phyloP scores from a whole-genome alignment of 2,888 invertebrate genomes.

The Agrilus cyanescens region DNA sequence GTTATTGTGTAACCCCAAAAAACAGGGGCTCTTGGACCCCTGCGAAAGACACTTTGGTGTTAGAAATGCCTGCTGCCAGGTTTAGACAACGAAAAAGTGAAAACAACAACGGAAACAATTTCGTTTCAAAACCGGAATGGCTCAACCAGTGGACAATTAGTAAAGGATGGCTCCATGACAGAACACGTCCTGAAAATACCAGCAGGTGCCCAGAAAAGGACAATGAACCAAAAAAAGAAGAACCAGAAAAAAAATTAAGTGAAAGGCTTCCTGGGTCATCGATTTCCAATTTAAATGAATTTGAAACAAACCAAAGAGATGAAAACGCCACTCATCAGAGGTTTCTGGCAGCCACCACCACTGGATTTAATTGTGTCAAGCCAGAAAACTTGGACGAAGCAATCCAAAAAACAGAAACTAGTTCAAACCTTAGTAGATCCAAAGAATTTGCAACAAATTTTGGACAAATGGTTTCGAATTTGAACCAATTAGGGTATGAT shows the following conservation, averaged over 20 bases:
- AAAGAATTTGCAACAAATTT: too few relatives aligned
- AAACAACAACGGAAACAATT: constrained; percentile 5
- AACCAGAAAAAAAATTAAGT: constrained; percentile 5
- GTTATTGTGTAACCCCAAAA: constrained; percentile 27
- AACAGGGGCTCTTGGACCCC: constrained; percentile 28
- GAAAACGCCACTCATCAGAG: too few relatives aligned
- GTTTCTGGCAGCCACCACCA: too few relatives aligned
- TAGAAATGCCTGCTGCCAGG: constrained; percentile 13
- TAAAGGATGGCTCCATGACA: constrained; percentile 35
- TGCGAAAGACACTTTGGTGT: too few relatives aligned
- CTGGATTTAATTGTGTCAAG: too few relatives aligned
- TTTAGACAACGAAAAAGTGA: constrained; percentile 13
- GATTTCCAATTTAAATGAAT: too few relatives aligned
- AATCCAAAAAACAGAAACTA: constrained; percentile 14
- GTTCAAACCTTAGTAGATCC: constrained; percentile 24
- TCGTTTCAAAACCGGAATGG: constrained; percentile 29
- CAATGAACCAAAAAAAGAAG: constrained; percentile 1
- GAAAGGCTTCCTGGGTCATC: too few relatives aligned
- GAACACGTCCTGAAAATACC: constrained; percentile 9
- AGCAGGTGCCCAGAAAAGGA: constrained; percentile 2
- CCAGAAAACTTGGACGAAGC: neutral
- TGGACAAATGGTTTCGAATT: too few relatives aligned
- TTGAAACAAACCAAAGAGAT: too few relatives aligned
- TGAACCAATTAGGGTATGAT: too few relatives aligned
- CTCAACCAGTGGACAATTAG: constrained; percentile 37